Evolutionary conservation across 2,888 invertebrate genomes (phyloP), one percentile per base, ranked within the genome.

Genomic region (Heteromyza rotundicornis): DNA sequence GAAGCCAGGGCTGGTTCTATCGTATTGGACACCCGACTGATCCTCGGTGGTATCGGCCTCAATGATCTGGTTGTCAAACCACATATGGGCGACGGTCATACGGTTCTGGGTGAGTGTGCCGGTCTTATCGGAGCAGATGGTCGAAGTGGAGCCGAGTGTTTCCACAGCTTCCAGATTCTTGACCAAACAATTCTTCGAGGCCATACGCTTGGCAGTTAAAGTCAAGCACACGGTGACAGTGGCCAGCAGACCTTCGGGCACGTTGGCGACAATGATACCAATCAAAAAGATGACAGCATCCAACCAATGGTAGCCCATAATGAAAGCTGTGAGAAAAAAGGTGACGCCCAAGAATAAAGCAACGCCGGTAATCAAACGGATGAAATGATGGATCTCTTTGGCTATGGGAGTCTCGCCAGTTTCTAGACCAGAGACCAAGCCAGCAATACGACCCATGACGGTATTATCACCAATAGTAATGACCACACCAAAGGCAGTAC

Each of bases 41-140:
- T 98, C 96, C 84, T 99, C 98, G 77, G 97, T 97, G 70, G 98
- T 98, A 82, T 99, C 98, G 65, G 98, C 97, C 84, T 98, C 98
- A 80, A 97, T 95, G 84, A 99, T 98, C 85, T 95, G 94, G 84
- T 97, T 95, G 84, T 98, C 98, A 84, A 96, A 97, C 94, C 97
- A 98, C 96, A 98, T 97, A 86, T 98, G 98, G 71, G 98, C 97
- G 60, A 98, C 98, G 23, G 98, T 98, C 98, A 98, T 98, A 78
- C 97, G 87, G 87, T 99, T 99, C 85, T 99, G 98, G 20, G 98
- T 99, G 64, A 98, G 86, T 12, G 98, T 99, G 70, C 98, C 98
- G 70, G 98, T 98, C 86, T 98, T 98, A 85, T 98, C 98, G n/a
- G 98, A 98, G 87, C 99, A 99, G 85, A 99, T 99, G 71, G 98